Evolutionary conservation across 2,797 vertebrate species (phyloP), one percentile per base, ranked within the genome.

Genomic region (Atherinosoma microstoma): DNA sequence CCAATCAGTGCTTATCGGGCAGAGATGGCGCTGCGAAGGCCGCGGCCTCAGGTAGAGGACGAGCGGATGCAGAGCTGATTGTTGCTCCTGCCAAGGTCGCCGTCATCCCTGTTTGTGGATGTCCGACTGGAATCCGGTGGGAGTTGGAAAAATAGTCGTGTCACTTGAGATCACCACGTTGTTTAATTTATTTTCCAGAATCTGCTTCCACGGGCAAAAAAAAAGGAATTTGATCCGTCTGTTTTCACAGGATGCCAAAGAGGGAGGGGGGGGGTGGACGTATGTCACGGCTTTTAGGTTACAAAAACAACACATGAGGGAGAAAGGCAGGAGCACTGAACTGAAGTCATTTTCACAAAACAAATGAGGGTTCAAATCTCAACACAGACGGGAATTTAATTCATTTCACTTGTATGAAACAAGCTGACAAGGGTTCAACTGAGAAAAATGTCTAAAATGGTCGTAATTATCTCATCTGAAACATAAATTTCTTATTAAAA

Each of bases 401-500:
- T 20, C 6, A 88, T 84, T 83, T 34, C 71, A 82, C 75, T 67
- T 60, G 36, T 67, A 22, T 51, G 29, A 64, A 62, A 75, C 16
- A n/a, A 75, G 36, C 36, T 71, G 67, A 70, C 70, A 22, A 2
- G 68, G 67, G 67, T 81, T 61, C 6, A 1, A 42, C 40, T 18
- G 65, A 75, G 65, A 27, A 27, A 61, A 20, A 62, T 70, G 58
- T 9, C 53, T 73, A 22, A 64, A 56, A 79, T 75, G 82, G 87
- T 75, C 66, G 68, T 62, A 58, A 79, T 42, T 56, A 83, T 79
- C 47, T 73, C 3, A 67, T 78, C 49, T 57, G 59, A 56, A 72
- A 76, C 79, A 86, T 75, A 75, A 85, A 78, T 66, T 80, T 84
- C 65, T 79, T 42, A 73, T 88, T 83, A 84, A 84, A 84, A 79